phyloP scores from a whole-genome alignment of 2,888 invertebrate species.

The Dryadula phaetusa region DNA sequence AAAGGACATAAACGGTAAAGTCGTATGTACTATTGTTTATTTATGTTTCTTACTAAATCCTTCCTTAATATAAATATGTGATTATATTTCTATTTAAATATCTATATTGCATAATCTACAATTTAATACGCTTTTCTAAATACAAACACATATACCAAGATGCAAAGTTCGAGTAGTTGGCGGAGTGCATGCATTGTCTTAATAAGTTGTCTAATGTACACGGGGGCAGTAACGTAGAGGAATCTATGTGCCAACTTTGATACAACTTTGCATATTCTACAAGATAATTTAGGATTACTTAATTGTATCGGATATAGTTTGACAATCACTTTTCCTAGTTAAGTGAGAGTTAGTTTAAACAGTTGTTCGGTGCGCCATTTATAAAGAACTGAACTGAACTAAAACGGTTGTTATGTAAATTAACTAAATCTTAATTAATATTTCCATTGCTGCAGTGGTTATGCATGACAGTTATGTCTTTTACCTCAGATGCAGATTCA shows the following conservation, averaged over 20 bases:
- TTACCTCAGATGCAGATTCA: too few species aligned
- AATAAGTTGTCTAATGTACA: conserved; percentile 26
- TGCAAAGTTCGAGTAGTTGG: conserved; percentile 15
- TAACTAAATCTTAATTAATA: too few species aligned
- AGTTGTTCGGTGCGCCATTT: too few species aligned
- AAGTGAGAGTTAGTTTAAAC: conserved; percentile 2
- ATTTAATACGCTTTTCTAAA: neutral
- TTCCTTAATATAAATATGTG: too few species aligned
- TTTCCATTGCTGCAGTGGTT: too few species aligned
- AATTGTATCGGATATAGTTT: conserved; percentile 25
- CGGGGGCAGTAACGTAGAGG: conserved; percentile 10
- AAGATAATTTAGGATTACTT: conserved; percentile 40
- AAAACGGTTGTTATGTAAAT: too few species aligned
- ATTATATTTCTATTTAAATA: too few species aligned
- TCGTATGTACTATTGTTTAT: too few species aligned
- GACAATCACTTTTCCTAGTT: conserved; percentile 17
- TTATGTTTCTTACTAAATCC: too few species aligned
- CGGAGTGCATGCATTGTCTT: conserved; percentile 20
- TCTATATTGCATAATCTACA: neutral
- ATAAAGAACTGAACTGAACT: too few species aligned
- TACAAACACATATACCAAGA: neutral
- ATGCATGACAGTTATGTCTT: too few species aligned
- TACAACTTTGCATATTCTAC: conserved; percentile 39
- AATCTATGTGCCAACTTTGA: conserved; percentile 33
- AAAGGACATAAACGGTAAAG: too few species aligned